Evolutionary conservation across 2,797 vertebrate species (phyloP), one percentile per base, ranked within the genome.

Genomic region (Lindbergichthys nudifrons): DNA sequence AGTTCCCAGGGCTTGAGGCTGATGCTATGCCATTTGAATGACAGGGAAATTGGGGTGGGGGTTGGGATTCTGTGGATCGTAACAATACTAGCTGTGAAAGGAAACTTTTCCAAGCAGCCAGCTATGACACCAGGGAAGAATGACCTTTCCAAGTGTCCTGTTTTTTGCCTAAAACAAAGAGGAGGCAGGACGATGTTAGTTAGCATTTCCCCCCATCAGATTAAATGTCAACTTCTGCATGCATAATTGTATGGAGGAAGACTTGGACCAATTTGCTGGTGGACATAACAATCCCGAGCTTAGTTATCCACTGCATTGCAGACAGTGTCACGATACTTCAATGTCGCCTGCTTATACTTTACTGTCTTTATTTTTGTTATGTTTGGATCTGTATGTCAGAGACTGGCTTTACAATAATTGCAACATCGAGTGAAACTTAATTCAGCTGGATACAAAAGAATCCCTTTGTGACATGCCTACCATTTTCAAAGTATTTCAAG

Each of bases 181-280:
- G 63, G 75, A 76, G 85, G 89, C 81, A 88, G 91, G 89, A 86
- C 76, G 83, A 91, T 89, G 90, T 92, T 93, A 86, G 83, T 92
- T 93, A 92, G 88, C 89, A 88, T 90, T 92, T 81, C 79, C 81
- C 81, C 81, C 83, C 79, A 90, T 90, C 84, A 83, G 83, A 92
- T 91, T 88, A 91, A 93, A 93, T 94, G 93, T 90, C 92, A 94
- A 79, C 78, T 76, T 87, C 89, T 90, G 93, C 92, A 94, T 94
- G 89, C 84, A 89, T 94, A 91, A 93, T 91, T 84, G 84, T 83
- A 73, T 73, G 73, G 50, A 87, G 82, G 79, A 70, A 56, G 85
- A 87, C 70, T 85, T 72, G 71, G 73, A 80, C 85, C 79, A 88
- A 88, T 92, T 89, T 91, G 70, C 84, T 79, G 73, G 43, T 79